phyloP scores from a whole-genome alignment of 2,888 invertebrate genomes.

The Eupithecia subfuscata region DNA sequence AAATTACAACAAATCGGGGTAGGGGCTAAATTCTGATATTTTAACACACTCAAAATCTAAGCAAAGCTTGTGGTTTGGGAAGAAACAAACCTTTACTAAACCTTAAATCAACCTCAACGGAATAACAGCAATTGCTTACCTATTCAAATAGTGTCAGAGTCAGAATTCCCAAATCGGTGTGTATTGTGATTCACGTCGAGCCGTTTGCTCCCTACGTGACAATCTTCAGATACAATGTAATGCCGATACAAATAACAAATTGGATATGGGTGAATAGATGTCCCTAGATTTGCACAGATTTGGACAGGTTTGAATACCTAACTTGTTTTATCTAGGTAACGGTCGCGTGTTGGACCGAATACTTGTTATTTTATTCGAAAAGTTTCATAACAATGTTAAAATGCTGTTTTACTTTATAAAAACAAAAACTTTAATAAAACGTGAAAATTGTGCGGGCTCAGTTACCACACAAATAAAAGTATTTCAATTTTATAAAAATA shows the following conservation, averaged over 20 bases:
- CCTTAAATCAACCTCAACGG: background rate
- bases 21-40: too few species aligned
- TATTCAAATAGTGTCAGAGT: conserved; percentile 30
- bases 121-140: conserved; percentile 19
- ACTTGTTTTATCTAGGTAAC: background rate
- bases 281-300: conserved; percentile 5
- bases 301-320: background rate
- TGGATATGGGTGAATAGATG: conserved; percentile 11
- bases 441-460: too few species aligned
- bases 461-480: too few species aligned
- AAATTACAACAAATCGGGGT: too few species aligned
- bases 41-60: background rate
- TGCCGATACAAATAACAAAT: conserved; percentile 27
- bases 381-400: background rate
- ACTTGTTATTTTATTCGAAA: background rate
- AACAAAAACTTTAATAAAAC: too few species aligned
- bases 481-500: too few species aligned
- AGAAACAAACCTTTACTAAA: background rate
- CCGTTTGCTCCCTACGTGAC: conserved; percentile 31
- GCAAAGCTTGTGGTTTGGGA: background rate
- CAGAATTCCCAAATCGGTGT: conserved; percentile 26
- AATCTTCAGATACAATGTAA: conserved; percentile 18
- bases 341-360: background rate
- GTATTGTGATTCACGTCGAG: conserved; percentile 28
- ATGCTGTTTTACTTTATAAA: background rate